Evolutionary conservation across 2,113 vertebrate genomes (phyloP).

Genomic region (Diglossa brunneiventris): DNA sequence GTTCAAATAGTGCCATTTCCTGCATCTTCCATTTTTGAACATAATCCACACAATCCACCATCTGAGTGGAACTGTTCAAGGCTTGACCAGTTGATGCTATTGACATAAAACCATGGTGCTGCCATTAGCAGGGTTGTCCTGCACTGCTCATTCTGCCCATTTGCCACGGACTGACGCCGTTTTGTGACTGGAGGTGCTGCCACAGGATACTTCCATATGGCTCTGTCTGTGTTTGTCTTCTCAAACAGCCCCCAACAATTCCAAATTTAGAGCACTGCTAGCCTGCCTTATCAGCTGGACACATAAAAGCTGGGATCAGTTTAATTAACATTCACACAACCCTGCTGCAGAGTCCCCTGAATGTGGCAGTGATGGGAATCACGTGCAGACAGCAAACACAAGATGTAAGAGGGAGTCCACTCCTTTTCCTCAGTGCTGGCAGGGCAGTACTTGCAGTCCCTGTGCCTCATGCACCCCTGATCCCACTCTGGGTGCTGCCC

Average conservation of each 20-base stretch:
- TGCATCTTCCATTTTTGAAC: background rate
- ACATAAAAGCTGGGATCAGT: background rate
- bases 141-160: background rate
- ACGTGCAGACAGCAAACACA: background rate
- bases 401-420: background rate
- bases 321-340: background rate
- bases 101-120: background rate
- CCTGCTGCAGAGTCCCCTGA: background rate
- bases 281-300: background rate
- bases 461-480: background rate
- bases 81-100: background rate
- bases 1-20: rapidly evolving
- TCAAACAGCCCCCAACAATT: rapidly evolving
- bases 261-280: background rate
- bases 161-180: background rate
- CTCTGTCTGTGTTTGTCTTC: background rate
- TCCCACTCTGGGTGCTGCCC: background rate
- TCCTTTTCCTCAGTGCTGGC: background rate
- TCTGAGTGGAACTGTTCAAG: background rate
- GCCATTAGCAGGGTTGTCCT: background rate
- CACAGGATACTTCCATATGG: rapidly evolving
- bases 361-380: background rate
- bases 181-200: background rate
- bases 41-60: background rate
- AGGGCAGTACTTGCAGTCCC: rapidly evolving